Evolutionary conservation across 2,888 invertebrate species (phyloP).

Genomic region (Pherbina coryleti): DNA sequence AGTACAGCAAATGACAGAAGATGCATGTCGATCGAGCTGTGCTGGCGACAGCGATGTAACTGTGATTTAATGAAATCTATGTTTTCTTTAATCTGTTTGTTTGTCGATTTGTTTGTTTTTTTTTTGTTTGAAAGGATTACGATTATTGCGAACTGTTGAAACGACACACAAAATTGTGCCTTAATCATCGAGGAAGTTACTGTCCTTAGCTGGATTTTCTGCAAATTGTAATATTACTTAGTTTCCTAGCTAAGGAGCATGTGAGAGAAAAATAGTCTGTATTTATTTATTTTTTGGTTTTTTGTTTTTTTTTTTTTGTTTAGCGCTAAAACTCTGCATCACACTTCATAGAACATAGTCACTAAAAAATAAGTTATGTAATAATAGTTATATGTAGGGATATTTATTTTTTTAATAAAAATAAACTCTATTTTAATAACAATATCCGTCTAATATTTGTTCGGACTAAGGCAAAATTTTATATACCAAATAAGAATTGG

Average conservation of each 20-base stretch:
- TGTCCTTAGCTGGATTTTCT: background rate
- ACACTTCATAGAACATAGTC: constrained; percentile 14
- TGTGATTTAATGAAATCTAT: constrained; percentile 52
- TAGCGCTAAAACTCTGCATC: background rate
- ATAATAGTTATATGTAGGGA: background rate
- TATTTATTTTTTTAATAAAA: background rate
- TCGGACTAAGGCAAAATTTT: background rate
- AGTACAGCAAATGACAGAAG: background rate
- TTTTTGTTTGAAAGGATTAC: background rate
- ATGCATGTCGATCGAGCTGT: constrained; percentile 41
- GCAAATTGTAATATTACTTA: background rate
- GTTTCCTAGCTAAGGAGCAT: constrained; percentile 5
- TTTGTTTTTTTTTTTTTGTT: background rate
- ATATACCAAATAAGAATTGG: background rate
- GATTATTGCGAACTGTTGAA: background rate
- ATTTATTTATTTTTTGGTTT: constrained; percentile 12
- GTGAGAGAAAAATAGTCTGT: constrained; percentile 25
- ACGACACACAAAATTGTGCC: background rate
- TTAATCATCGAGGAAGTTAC: background rate
- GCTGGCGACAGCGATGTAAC: constrained; percentile 48
- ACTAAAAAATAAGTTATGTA: background rate
- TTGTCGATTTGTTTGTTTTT: no score
- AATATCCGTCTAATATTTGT: background rate
- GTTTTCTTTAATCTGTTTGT: background rate
- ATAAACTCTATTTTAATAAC: background rate